These are phyloP conservation scores for Synodontis membranacea DNA, from an alignment of 2,113 vertebrate genomes.

Conservation along the genomic window DNA sequence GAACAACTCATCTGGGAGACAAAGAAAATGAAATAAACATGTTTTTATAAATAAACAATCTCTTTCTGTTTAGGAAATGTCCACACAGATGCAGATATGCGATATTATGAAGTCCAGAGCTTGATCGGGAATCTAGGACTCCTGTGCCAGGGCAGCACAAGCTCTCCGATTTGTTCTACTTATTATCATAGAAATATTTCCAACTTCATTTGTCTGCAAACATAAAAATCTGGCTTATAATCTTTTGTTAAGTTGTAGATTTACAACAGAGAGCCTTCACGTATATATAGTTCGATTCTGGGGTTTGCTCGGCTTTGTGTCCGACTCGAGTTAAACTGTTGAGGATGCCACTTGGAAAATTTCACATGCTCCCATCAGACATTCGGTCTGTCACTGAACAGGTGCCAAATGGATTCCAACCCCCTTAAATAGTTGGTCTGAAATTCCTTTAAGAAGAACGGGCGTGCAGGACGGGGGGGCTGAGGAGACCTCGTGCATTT, in stretches of 20 bases:
- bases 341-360: conserved; percentile 24
- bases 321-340: not conserved
- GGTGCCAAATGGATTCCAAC: conserved; percentile 39
- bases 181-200: not conserved
- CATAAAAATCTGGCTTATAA: not conserved
- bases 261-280: not conserved
- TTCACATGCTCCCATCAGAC: not conserved
- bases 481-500: not conserved
- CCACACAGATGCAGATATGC: not conserved
- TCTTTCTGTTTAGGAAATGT: not conserved
- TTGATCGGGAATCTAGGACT: not conserved
- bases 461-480: not conserved
- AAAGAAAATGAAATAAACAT: not conserved
- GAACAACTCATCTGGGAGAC: not conserved
- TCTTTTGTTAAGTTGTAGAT: not conserved
- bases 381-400: conserved; percentile 28
- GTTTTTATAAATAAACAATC: not conserved
- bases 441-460: conserved; percentile 41
- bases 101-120: not conserved
- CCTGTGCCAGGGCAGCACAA: not conserved
- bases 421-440: conserved; percentile 43
- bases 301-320: not conserved
- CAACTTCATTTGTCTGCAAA: not conserved
- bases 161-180: not conserved
- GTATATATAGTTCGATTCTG: not conserved